Evolutionary conservation across 1,140 invertebrate genomes (phyloP).

Genomic region (Drosophila setifemur): DNA sequence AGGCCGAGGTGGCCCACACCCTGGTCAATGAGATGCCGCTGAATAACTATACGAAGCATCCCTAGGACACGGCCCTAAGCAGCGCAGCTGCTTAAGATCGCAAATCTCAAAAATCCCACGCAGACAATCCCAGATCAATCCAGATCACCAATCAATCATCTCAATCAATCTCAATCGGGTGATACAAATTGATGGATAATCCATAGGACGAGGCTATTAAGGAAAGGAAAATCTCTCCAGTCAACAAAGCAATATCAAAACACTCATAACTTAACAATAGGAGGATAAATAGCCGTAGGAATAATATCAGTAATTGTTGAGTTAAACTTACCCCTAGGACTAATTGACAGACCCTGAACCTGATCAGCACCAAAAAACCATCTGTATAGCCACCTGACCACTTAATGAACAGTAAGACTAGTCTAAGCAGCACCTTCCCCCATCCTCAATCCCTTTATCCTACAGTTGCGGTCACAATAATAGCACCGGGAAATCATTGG

Average conservation of each 20-base stretch:
- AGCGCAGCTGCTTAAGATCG: constrained; percentile 68
- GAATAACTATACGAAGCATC: constrained; percentile 81
- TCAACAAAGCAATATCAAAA: constrained; percentile 31
- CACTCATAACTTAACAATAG: constrained; percentile 17
- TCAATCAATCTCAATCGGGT: constrained; percentile 55
- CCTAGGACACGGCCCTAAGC: constrained; percentile 75
- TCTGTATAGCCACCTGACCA: constrained; percentile 40
- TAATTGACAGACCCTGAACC: constrained; percentile 31
- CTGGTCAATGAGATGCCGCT: constrained; percentile 73
- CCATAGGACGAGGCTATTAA: constrained; percentile 32
- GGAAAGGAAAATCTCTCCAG: constrained; percentile 14
- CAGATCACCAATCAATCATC: constrained; percentile 17
- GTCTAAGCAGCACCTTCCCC: constrained; percentile 20
- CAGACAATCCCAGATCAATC: neutral
- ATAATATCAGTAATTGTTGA: constrained; percentile 26
- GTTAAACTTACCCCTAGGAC: constrained; percentile 36
- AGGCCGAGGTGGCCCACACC: constrained; percentile 69
- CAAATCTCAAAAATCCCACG: neutral
- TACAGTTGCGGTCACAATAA: neutral
- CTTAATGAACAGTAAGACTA: constrained; percentile 29
- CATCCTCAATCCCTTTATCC: neutral
- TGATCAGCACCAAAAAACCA: constrained; percentile 7
- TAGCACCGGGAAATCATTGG: neutral
- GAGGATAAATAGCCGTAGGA: constrained; percentile 13
- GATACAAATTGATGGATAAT: constrained; percentile 46